Base-by-base conservation (phyloP, 2,888 invertebrate species). In the Pammene fasciana region DNA sequence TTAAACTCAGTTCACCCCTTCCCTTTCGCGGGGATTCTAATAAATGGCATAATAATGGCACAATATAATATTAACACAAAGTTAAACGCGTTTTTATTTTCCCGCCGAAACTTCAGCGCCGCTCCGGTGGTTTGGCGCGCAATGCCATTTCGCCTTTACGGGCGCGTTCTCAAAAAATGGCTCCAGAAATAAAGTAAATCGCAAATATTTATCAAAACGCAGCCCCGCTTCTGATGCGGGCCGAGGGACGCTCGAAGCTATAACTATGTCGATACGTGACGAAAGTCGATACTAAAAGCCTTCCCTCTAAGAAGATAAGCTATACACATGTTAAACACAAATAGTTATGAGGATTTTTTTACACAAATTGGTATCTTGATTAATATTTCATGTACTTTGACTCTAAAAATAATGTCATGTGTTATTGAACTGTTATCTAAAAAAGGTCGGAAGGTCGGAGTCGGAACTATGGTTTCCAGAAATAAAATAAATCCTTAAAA, bases 11-110 rank as follows among this genome's bases (percentile, higher is more conserved):
- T 84, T 89, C 87, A 89, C 92, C 90, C 89, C 88, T 54, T 87
- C 91, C 89, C 90, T 89, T 88, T 88, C 86, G 84, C 81, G 79
- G 87, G 88, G 87, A 89, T 90, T 87, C 89, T 92, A 91, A 92
- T 91, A 92, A 92, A 92, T 90, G 91, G 86, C 85, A 89, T 85
- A 90, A 92, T 92, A 91, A 92, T 92, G 89, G 88, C 89, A 90
- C 91, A 90, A 90, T 92, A 92, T 92, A 90, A 92, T 91, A 92
- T 90, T 91, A 92, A 90, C 91, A 89, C 89, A 91, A 92, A 92
- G 92, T 92, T 91, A 92, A 92, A 90, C 88, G 88, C 84, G 86
- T 89, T 91, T 92, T 92, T 91, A 90, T 90, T 90, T 92, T 88
- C 82, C 86, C 86, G 82, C 83, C 83, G 72, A 86, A 90, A 90